Evolutionary conservation across 2,113 vertebrate species (phyloP).

Genomic region (Labrus mixtus): DNA sequence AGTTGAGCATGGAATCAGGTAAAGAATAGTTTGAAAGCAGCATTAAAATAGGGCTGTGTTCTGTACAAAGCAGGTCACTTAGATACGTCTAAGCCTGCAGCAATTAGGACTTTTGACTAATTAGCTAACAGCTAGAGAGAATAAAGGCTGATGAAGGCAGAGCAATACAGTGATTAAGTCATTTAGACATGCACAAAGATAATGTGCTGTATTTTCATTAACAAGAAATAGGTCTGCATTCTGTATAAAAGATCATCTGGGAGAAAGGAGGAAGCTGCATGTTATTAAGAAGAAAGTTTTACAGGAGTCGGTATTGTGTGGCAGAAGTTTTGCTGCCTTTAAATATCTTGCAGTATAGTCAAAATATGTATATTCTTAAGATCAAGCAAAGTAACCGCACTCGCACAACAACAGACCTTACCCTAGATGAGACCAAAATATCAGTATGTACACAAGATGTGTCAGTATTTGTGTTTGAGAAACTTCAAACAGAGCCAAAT

Average conservation of each 20-base stretch:
- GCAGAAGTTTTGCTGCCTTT: not conserved
- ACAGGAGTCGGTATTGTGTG: not conserved
- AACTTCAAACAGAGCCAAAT: too few species aligned
- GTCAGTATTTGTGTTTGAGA: too few species aligned
- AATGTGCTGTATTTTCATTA: slow-evolving; percentile 59
- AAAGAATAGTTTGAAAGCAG: slow-evolving; percentile 50
- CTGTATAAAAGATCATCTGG: not conserved
- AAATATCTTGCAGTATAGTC: too few species aligned
- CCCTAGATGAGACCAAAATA: too few species aligned
- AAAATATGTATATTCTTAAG: too few species aligned
- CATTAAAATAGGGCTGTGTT: slow-evolving; percentile 20
- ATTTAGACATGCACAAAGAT: slow-evolving; percentile 45
- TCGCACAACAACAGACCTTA: too few species aligned
- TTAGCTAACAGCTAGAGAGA: slow-evolving; percentile 60
- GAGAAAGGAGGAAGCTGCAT: not conserved
- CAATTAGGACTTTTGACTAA: slow-evolving; percentile 65
- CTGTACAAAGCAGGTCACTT: slow-evolving; percentile 49
- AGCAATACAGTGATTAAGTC: slow-evolving; percentile 61
- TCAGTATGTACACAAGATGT: too few species aligned
- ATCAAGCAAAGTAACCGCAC: too few species aligned
- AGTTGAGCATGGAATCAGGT: slow-evolving; percentile 39
- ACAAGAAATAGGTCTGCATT: slow-evolving; percentile 49
- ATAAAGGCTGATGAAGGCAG: slow-evolving; percentile 44
- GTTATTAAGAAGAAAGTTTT: not conserved
- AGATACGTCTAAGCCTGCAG: slow-evolving; percentile 47